phyloP scores from a whole-genome alignment of 2,888 invertebrate species.

The Lottia gigantea region DNA sequence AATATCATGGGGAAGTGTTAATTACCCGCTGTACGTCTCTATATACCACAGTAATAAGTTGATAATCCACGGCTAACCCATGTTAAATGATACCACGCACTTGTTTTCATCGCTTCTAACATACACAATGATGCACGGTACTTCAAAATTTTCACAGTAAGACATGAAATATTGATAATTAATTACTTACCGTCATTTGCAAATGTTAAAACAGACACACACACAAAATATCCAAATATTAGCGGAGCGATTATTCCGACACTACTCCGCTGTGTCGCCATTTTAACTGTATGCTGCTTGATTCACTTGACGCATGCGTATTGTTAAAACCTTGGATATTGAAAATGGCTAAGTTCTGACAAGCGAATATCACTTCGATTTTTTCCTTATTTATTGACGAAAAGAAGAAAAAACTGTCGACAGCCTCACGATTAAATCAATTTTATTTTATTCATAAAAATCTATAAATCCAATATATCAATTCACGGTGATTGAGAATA shows the following conservation, averaged over 20 bases:
- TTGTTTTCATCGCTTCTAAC: too few species aligned
- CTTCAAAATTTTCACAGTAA: not conserved
- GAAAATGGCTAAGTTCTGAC: not conserved
- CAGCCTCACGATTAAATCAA: too few species aligned
- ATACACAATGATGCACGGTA: not conserved
- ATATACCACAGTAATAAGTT: too few species aligned
- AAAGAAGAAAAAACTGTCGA: too few species aligned
- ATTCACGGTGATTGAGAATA: too few species aligned
- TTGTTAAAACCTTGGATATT: not conserved
- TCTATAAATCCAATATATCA: too few species aligned
- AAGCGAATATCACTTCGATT: not conserved
- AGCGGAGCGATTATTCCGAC: not conserved
- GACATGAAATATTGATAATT: not conserved
- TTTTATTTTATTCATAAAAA: too few species aligned
- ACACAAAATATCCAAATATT: constrained; percentile 1
- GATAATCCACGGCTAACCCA: too few species aligned
- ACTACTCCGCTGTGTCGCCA: not conserved
- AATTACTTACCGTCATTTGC: not conserved
- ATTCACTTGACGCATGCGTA: not conserved
- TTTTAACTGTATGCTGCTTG: not conserved
- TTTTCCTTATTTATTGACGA: not conserved
- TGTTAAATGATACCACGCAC: too few species aligned
- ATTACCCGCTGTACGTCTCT: too few species aligned
- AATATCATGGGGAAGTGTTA: too few species aligned
- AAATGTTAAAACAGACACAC: not conserved